These are phyloP conservation scores for Cybosia mesomella DNA, from an alignment of 2,888 invertebrate species.

Conservation along the genomic window DNA sequence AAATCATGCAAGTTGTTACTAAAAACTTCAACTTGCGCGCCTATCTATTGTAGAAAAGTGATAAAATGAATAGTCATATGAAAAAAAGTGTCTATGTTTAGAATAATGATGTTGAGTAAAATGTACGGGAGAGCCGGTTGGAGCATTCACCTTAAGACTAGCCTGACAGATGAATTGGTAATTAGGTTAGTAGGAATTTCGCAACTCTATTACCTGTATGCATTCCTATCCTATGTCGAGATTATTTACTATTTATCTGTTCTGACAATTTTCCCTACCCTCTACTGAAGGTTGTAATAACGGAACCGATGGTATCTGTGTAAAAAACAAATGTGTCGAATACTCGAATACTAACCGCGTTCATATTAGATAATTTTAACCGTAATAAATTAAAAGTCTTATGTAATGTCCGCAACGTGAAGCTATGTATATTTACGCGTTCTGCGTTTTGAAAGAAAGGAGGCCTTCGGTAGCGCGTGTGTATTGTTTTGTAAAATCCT, in stretches of 20 bases:
- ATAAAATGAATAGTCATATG: no score
- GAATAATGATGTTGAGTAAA: no score
- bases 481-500: slow-evolving; percentile 33
- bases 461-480: slow-evolving; percentile 10
- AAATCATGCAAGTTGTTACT: no score
- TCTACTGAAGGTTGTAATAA: not conserved
- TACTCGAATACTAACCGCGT: slow-evolving; percentile 32
- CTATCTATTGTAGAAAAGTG: no score
- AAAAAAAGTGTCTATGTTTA: no score
- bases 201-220: not conserved
- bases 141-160: no score
- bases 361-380: slow-evolving; percentile 2
- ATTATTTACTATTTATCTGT: not conserved
- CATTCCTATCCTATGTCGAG: not conserved
- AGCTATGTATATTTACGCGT: slow-evolving; percentile 23
- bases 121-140: no score
- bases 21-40: no score
- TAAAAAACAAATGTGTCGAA: slow-evolving; percentile 28
- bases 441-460: slow-evolving; percentile 31
- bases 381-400: slow-evolving; percentile 20
- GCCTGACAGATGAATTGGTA: not conserved
- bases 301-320: not conserved
- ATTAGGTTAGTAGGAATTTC: not conserved
- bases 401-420: slow-evolving; percentile 26
- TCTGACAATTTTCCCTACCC: not conserved